These are phyloP conservation scores for Gasterosteus aculeatus DNA, from an alignment of 2,113 vertebrate genomes.

Conservation along the genomic window DNA sequence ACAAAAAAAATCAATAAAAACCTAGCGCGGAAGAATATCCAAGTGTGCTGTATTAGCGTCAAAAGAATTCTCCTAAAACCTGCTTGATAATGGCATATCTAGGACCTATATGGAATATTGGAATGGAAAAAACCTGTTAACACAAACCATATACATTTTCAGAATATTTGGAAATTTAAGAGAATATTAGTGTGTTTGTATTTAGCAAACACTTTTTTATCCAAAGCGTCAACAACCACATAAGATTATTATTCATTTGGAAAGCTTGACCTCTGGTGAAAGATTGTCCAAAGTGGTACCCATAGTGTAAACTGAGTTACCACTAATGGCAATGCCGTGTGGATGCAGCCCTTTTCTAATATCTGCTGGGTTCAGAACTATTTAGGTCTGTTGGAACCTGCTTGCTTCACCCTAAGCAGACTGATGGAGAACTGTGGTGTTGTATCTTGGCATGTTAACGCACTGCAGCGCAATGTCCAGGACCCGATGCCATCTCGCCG, in stretches of 20 bases:
- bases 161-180: neutral
- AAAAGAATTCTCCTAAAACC: neutral
- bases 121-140: neutral
- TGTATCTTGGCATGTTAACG: constrained; percentile 18
- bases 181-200: neutral
- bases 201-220: too few relatives aligned
- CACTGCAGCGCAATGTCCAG: constrained; percentile 33
- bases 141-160: neutral
- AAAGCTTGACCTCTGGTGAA: neutral
- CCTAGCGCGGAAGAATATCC: neutral
- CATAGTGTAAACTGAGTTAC: neutral
- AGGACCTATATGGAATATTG: neutral
- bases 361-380: neutral
- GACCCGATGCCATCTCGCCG: constrained; percentile 28
- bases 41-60: neutral
- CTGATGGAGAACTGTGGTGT: constrained; percentile 10
- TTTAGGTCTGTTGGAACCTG: neutral
- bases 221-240: neutral
- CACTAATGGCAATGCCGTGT: neutral
- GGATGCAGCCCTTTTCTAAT: neutral
- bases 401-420: neutral
- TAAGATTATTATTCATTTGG: neutral
- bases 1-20: neutral
- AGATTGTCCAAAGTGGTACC: neutral
- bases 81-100: neutral